Evolutionary conservation across 2,113 vertebrate species (phyloP), one percentile per base, ranked within the genome.

Genomic region (Promerops cafer): DNA sequence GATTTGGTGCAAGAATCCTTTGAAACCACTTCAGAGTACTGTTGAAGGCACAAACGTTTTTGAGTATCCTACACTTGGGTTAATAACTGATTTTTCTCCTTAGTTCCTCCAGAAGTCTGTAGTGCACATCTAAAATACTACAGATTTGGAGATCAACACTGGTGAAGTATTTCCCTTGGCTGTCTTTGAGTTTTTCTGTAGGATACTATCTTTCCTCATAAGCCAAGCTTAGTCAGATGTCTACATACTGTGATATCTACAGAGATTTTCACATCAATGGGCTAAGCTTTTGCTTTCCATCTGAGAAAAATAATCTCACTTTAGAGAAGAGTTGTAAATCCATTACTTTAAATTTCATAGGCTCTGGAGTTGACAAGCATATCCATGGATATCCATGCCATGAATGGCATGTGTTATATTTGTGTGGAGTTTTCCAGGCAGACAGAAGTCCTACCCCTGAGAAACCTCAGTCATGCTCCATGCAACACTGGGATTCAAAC

Each of bases 391-490:
- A 33, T 76, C 45, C 28, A 21, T 15, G 27, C 6, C 21, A 22
- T 7, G 37, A 30, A 52, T 13, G 65, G n/a, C 22, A 31, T 18
- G 37, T 11, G 24, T 22, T 60, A 23, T 47, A 49, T 52, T 54
- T 74, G 24, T 35, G 9, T 28, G 24, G 14, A 68, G 6, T 45
- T 31, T 16, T 66, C 33, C 33, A 49, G 17, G 27, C 22, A 63
- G 74, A 61, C 4, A 79, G 21, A 72, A 83, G 10, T 63, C 35
- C 26, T 60, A 3, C 12, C 35, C 21, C 24, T 71, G 18, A 68
- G 61, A 39, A 9, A 47, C 7, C 3, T 7, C 16, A n/a, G 35
- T 16, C 2, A 3, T 0, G 0, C 24, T 60, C n/a, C 13, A 8
- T 22, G 49, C 19, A 56, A 30, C 31, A 52, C 3, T 0, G 0